Evolutionary conservation across 2,888 invertebrate species (phyloP), one percentile per base, ranked within the genome.

Genomic region (Hemicrepidius hirtus): DNA sequence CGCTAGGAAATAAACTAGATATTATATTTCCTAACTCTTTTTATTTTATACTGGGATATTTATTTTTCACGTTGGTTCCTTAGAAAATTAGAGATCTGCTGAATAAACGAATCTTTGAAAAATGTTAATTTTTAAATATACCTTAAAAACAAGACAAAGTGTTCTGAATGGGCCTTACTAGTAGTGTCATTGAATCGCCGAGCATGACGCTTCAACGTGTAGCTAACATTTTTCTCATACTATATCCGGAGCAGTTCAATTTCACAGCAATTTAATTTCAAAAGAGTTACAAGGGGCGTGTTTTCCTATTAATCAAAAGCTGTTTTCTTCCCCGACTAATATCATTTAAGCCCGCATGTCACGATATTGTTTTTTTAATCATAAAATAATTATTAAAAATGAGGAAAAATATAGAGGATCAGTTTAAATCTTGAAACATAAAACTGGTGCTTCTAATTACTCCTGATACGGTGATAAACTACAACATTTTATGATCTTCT

Each of bases 221-320:
- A 49, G 28, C 28, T 24, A 21, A 7, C 13, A 24, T 28, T 53
- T 53, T 53, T 28, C 53, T 28, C 53, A 32, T n/a, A n/a, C n/a
- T 53, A 28, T 7, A 53, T 13, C 40, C n/a, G 55, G 55, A 44
- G 20, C 55, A 66, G 66, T 66, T 66, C 53, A 50, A 66, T 66
- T 66, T 66, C 66, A 66, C 66, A 66, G 66, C 57, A 57, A 66
- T 66, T 66, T 66, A 57, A 66, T 53, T 66, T 66, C 28, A 44
- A 65, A 66, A 55, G 41, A 41, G 44, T 21, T 57, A 20, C 16
- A 55, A 66, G 40, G 53, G 44, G 28, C 18, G 50, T 57, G 66
- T 57, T 57, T 44, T 40, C 41, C 41, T 53, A 57, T 57, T 66
- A 66, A 66, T 66, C 53, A 55, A 55, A 66, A 65, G 53, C 53